A percentile compares a stretch with the other conserved stretches of the same genome.
phyloP scores from a whole-genome alignment of 1,140 invertebrate genomes.

The Lethrus apterus region DNA sequence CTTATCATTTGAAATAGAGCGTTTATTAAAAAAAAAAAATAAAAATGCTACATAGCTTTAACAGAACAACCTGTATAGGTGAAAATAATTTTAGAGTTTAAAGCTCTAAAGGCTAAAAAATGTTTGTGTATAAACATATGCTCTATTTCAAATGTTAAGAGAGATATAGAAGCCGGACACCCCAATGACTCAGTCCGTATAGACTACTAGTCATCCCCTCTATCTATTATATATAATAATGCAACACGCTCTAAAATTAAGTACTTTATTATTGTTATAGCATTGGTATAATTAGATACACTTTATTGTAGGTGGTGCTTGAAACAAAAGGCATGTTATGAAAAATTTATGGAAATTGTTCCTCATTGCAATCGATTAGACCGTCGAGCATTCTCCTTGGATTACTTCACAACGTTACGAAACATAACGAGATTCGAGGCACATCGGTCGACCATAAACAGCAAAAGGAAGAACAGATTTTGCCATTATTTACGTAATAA shows the following conservation, averaged over 20 bases:
- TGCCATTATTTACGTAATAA: constrained; percentile 52
- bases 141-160: not conserved
- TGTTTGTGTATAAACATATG: too few species aligned
- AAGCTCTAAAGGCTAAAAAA: too few species aligned
- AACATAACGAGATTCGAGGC: constrained; percentile 50
- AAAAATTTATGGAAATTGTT: constrained; percentile 24
- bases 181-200: not conserved
- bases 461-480: constrained; percentile 51
- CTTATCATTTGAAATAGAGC: too few species aligned
- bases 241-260: constrained; percentile 24
- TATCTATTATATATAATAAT: constrained; percentile 23
- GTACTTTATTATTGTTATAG: constrained; percentile 5
- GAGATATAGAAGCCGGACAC: not conserved
- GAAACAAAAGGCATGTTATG: constrained; percentile 25
- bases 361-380: constrained; percentile 21
- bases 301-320: constrained; percentile 30
- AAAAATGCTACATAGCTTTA: too few species aligned
- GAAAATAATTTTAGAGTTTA: too few species aligned
- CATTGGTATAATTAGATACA: constrained; percentile 12
- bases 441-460: constrained; percentile 41
- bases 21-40: too few species aligned
- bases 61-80: too few species aligned
- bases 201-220: constrained; percentile 26
- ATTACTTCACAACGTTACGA: constrained; percentile 51
- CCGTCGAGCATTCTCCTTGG: constrained; percentile 34